Evolutionary conservation across 2,113 vertebrate species (phyloP).

Genomic region (Rhynchopsitta pachyrhyncha): DNA sequence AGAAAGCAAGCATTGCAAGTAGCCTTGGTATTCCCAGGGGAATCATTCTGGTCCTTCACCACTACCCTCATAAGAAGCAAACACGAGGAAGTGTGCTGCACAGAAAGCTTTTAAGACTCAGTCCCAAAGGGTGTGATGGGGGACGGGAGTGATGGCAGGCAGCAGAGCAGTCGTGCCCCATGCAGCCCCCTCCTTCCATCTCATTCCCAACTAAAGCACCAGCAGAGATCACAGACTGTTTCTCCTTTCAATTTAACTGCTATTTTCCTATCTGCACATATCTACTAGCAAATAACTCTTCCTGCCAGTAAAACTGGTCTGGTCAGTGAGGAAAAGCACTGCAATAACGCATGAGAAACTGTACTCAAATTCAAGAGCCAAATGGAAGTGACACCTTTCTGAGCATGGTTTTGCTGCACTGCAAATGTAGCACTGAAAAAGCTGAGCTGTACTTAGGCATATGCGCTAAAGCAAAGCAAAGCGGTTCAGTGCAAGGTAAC

Average conservation of each 20-base stretch:
- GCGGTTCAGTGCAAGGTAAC: neutral
- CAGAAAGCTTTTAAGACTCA: rapidly evolving
- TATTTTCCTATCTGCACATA: neutral
- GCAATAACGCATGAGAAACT: neutral
- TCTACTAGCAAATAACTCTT: neutral
- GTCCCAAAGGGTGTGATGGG: rapidly evolving
- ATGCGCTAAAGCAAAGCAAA: rapidly evolving
- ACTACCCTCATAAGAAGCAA: rapidly evolving
- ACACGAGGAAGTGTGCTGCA: too few relatives aligned
- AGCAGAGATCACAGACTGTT: neutral
- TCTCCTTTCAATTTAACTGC: neutral
- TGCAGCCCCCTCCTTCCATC: neutral
- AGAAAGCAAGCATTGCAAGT: neutral
- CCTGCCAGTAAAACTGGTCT: constrained; percentile 8
- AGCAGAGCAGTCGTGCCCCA: neutral
- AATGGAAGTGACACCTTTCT: neutral
- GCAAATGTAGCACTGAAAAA: neutral
- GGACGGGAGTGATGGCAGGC: rapidly evolving
- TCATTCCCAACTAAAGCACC: rapidly evolving
- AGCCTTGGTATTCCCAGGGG: neutral
- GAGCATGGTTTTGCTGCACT: neutral
- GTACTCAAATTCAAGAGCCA: neutral
- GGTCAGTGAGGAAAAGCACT: neutral
- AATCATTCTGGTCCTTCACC: neutral
- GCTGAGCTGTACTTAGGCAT: neutral